A percentile compares a stretch with the other conserved stretches of the same genome.
phyloP scores from a whole-genome alignment of 2,797 vertebrate species.

The Silurus aristotelis region DNA sequence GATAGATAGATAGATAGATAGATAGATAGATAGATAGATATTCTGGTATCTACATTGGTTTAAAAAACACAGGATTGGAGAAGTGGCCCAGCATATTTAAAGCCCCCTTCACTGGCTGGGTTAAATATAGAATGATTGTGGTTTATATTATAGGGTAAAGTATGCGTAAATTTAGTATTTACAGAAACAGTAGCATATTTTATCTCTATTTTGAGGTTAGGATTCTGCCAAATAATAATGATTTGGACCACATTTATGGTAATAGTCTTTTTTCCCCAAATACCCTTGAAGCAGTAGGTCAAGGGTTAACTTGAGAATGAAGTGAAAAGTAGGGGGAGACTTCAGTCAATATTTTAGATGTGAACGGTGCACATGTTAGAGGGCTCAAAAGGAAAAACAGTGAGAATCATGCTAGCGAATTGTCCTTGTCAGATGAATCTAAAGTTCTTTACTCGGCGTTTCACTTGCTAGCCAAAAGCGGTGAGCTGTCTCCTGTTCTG shows the following conservation, averaged over 20 bases:
- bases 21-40: too few species aligned
- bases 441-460: not conserved
- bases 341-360: not conserved
- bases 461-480: not conserved
- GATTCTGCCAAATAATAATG: not conserved
- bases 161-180: too few species aligned
- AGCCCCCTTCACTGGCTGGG: too few species aligned
- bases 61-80: too few species aligned
- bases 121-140: too few species aligned
- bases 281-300: not conserved
- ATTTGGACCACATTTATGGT: not conserved
- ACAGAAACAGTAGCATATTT: too few species aligned
- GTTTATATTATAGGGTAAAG: too few species aligned
- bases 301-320: not conserved
- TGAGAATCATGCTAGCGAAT: not conserved
- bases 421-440: not conserved
- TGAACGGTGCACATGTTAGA: not conserved
- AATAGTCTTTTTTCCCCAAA: not conserved
- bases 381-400: not conserved
- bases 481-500: not conserved
- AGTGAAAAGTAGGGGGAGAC: not conserved
- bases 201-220: too few species aligned
- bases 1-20: too few species aligned
- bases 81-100: too few species aligned
- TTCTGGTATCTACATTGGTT: too few species aligned